Conservation (phyloP, 2,113 vertebrate genomes). For the Dipodomys merriami region DNA sequence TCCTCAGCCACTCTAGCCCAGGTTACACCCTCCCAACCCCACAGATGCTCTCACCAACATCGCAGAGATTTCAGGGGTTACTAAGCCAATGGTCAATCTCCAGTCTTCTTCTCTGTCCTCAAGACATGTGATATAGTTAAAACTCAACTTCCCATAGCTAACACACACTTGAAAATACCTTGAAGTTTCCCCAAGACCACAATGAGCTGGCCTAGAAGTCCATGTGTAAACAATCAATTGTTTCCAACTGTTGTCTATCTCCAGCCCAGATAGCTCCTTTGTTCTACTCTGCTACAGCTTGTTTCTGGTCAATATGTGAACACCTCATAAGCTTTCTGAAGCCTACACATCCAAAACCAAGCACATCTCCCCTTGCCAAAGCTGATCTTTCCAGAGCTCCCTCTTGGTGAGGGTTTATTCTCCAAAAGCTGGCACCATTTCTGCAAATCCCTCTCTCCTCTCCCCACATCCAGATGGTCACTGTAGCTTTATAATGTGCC, state of each 20-base stretch:
- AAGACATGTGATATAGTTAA: background rate
- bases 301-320: background rate
- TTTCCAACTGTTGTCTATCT: background rate
- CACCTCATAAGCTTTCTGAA: too few relatives aligned
- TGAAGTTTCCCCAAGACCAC: background rate
- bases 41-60: background rate
- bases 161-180: background rate
- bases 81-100: background rate
- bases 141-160: background rate
- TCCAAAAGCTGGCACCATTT: background rate
- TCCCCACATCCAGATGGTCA: background rate
- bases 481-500: background rate
- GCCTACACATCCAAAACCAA: background rate
- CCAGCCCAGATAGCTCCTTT: background rate
- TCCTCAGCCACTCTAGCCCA: background rate
- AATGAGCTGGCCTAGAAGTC: background rate
- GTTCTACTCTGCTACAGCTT: background rate
- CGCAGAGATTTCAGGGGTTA: background rate
- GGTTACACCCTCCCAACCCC: background rate
- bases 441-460: background rate
- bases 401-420: background rate
- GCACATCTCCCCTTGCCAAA: fast-evolving
- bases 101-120: background rate
- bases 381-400: background rate
- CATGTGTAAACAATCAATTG: background rate